A percentile compares a stretch with the other conserved stretches of the same genome.
Evolutionary conservation across 1,140 invertebrate species (phyloP).

Genomic region (Brachionus rotundiformis): DNA sequence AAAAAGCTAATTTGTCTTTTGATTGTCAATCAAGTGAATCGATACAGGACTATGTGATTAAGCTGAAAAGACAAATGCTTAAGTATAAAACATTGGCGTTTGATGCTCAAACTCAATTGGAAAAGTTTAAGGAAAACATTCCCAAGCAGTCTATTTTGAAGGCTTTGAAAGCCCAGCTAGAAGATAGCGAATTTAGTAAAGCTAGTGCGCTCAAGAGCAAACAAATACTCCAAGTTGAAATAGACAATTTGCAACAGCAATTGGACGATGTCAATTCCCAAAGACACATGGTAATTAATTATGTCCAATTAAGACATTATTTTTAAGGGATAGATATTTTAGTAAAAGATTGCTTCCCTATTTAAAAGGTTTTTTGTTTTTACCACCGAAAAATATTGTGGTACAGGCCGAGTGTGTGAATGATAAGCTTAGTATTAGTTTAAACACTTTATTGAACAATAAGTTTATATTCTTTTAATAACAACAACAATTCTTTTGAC

Average conservation of each 20-base stretch:
- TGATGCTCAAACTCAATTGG: constrained; percentile 28
- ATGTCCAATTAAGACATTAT: no score
- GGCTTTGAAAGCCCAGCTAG: constrained; percentile 68
- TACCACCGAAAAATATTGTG: no score
- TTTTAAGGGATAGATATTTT: no score
- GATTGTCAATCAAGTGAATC: constrained; percentile 80
- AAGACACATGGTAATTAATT: constrained; percentile 70
- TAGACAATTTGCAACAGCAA: constrained; percentile 74
- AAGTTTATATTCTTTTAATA: no score
- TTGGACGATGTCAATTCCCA: constrained; percentile 76
- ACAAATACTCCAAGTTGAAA: constrained; percentile 77
- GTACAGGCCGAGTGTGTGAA: no score
- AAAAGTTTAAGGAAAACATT: constrained; percentile 36
- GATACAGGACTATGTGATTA: constrained; percentile 75
- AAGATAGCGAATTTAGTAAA: constrained; percentile 82
- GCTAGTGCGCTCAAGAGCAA: constrained; percentile 79
- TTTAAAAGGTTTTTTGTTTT: no score
- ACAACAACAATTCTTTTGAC: no score
- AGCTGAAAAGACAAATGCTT: constrained; percentile 52
- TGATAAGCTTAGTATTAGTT: no score
- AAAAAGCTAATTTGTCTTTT: constrained; percentile 65
- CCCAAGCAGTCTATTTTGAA: constrained; percentile 46
- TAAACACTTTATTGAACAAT: no score
- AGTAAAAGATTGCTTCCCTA: no score
- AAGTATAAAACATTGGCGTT: constrained; percentile 40